phyloP scores from a whole-genome alignment of 2,797 vertebrate genomes.

The Enoplosus armatus region DNA sequence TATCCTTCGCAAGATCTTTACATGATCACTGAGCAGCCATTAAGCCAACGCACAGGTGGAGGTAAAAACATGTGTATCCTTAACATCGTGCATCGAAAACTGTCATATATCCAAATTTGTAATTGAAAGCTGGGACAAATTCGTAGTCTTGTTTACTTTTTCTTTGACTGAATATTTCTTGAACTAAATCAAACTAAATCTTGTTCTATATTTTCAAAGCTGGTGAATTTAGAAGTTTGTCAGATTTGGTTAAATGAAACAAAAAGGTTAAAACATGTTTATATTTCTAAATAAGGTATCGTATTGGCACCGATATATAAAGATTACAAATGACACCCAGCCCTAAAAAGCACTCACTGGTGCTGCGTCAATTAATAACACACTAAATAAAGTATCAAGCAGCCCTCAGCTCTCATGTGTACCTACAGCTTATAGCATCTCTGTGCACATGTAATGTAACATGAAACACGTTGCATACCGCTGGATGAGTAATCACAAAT shows the following conservation, averaged over 20 bases:
- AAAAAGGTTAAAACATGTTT: slow-evolving; percentile 2
- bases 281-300: not conserved
- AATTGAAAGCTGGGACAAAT: not conserved
- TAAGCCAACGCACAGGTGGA: not conserved
- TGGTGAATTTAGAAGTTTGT: no score
- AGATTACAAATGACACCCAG: not conserved
- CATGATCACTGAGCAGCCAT: not conserved
- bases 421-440: not conserved
- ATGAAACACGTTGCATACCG: not conserved
- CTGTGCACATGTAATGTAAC: not conserved
- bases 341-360: not conserved
- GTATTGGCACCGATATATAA: not conserved
- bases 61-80: not conserved
- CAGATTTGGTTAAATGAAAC: not conserved
- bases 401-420: not conserved
- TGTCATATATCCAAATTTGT: not conserved
- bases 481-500: not conserved
- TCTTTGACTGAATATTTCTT: not conserved
- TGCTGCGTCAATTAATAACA: not conserved
- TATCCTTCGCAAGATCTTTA: not conserved
- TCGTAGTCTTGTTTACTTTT: not conserved
- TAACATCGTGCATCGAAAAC: not conserved
- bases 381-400: not conserved
- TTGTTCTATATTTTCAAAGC: not conserved
- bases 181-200: not conserved